phyloP scores from a whole-genome alignment of 2,888 invertebrate genomes.

The Chaitophorus viminalis region DNA sequence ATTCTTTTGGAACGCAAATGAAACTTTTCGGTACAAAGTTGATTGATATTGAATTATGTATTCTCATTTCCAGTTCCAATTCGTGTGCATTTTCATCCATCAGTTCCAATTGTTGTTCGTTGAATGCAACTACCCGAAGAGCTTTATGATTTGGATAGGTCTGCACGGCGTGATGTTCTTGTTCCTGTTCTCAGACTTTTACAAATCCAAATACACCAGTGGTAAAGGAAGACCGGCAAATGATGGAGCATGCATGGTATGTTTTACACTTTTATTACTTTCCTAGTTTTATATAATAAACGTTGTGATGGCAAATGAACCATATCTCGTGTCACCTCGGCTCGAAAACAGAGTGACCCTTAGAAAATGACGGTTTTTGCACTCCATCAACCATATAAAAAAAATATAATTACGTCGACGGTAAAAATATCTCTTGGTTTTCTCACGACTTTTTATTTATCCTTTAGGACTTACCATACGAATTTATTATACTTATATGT shows the following conservation, averaged over 20 bases:
- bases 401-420: neutral
- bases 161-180: constrained; percentile 93
- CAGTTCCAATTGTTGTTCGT: constrained; percentile 90
- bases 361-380: neutral
- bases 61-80: constrained; percentile 79
- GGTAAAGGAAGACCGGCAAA: constrained; percentile 57
- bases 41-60: constrained; percentile 39
- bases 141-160: constrained; percentile 94
- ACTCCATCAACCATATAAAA: neutral
- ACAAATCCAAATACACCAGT: constrained; percentile 79
- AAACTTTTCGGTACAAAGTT: neutral
- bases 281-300: neutral
- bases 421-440: constrained; percentile 24
- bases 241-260: constrained; percentile 56
- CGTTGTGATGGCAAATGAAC: neutral
- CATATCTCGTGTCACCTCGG: neutral
- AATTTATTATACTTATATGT: too few species aligned
- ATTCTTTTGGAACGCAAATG: constrained; percentile 6
- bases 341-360: neutral
- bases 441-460: neutral
- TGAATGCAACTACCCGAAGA: constrained; percentile 90
- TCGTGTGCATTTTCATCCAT: constrained; percentile 89
- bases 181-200: constrained; percentile 94
- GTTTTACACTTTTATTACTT: neutral
- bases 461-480: neutral